These are phyloP conservation scores for Microchrysa polita DNA, from an alignment of 2,888 invertebrate genomes.

Conservation along the genomic window DNA sequence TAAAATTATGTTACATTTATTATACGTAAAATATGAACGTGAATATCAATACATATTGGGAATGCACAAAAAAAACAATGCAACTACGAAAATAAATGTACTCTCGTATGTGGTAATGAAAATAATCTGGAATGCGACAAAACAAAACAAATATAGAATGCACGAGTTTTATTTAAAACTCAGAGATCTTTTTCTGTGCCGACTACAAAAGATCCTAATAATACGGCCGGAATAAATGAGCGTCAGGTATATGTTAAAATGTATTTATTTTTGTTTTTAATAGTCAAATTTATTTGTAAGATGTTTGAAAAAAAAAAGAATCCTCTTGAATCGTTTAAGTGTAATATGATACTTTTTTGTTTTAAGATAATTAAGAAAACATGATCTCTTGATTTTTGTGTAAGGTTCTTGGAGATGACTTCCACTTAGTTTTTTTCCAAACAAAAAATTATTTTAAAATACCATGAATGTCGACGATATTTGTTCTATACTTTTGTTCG, in stretches of 20 bases:
- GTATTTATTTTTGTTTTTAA: slow-evolving; percentile 19
- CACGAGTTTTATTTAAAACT: slow-evolving; percentile 87
- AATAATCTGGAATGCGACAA: not conserved
- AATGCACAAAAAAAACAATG: slow-evolving; percentile 46
- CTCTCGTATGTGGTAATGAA: too few relatives aligned
- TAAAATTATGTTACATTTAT: not conserved
- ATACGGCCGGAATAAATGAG: slow-evolving; percentile 63
- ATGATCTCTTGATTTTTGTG: slow-evolving; percentile 8
- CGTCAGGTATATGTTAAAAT: slow-evolving; percentile 63
- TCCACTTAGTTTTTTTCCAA: too few relatives aligned
- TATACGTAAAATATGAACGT: slow-evolving; percentile 10
- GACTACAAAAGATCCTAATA: slow-evolving; percentile 79
- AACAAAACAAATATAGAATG: slow-evolving; percentile 68
- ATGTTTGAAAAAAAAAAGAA: not conserved
- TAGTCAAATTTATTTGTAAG: too few relatives aligned
- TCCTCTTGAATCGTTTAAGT: not conserved
- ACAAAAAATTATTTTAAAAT: too few relatives aligned
- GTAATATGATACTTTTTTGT: not conserved
- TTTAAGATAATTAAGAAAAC: not conserved
- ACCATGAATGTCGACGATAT: too few relatives aligned
- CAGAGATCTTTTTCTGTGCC: slow-evolving; percentile 94
- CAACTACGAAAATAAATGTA: too few relatives aligned
- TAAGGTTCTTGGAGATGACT: too few relatives aligned
- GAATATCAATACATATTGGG: slow-evolving; percentile 16
- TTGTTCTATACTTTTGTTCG: too few relatives aligned